phyloP scores from a whole-genome alignment of 2,888 invertebrate genomes.

The Cetonia aurata region DNA sequence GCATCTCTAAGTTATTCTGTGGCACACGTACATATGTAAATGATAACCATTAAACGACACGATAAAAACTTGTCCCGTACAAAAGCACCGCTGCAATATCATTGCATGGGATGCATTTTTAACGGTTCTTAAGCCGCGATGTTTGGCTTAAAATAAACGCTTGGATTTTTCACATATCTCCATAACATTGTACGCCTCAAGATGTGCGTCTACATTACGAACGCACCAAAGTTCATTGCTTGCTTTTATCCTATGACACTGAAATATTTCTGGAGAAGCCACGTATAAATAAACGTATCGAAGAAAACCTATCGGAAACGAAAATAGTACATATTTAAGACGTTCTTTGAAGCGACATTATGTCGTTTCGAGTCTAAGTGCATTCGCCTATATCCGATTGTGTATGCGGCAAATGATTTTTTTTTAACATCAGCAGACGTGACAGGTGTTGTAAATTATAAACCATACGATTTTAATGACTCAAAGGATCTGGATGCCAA shows the following conservation, averaged over 20 bases:
- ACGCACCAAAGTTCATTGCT: slow-evolving; percentile 20
- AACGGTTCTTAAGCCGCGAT: not conserved
- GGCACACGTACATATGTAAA: slow-evolving; percentile 14
- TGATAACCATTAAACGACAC: slow-evolving; percentile 9
- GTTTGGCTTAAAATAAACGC: slow-evolving; percentile 3
- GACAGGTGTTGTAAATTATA: slow-evolving; percentile 5
- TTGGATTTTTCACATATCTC: not conserved
- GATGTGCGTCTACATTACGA: not conserved
- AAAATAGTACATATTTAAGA: too few species aligned
- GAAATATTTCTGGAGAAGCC: slow-evolving; percentile 19
- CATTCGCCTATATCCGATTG: not conserved
- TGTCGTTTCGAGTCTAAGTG: too few species aligned
- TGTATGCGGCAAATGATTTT: not conserved
- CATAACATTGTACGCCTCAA: not conserved
- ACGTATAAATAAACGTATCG: too few species aligned
- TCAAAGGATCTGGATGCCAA: not conserved
- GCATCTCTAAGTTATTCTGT: slow-evolving; percentile 5
- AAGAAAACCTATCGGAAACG: too few species aligned
- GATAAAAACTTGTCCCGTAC: not conserved
- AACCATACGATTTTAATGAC: not conserved
- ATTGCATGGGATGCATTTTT: slow-evolving; percentile 33
- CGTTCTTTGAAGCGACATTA: too few species aligned
- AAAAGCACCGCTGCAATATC: slow-evolving; percentile 1
- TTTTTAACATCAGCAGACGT: slow-evolving; percentile 2
- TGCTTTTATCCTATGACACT: slow-evolving; percentile 24